Conservation (phyloP, 2,113 vertebrate species). For the Oreochromis tanganicae region DNA sequence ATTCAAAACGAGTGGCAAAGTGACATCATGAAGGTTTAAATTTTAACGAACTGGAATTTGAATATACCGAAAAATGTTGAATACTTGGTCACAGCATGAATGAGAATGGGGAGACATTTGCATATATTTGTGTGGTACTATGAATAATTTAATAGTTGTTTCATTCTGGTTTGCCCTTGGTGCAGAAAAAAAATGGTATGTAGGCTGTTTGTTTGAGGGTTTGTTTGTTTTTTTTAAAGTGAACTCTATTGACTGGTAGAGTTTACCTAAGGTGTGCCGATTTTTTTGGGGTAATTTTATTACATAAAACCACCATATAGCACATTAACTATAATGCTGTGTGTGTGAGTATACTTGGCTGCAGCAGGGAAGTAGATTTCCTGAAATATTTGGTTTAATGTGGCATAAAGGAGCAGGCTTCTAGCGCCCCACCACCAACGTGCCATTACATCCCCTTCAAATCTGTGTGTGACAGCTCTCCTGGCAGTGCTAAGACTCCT, state of each 20-base stretch:
- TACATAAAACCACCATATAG: neutral
- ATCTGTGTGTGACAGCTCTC: slow-evolving; percentile 21
- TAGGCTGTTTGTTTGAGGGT: accelerated
- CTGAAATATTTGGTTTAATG: slow-evolving; percentile 64
- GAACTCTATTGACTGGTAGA: neutral
- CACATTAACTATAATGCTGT: slow-evolving; percentile 15
- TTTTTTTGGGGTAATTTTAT: neutral
- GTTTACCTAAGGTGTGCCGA: neutral
- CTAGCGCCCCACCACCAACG: neutral
- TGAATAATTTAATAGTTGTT: neutral
- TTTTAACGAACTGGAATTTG: neutral
- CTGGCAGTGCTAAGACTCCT: slow-evolving; percentile 23
- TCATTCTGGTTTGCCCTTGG: neutral
- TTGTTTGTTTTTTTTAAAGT: neutral
- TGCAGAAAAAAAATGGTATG: neutral
- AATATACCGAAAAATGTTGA: neutral
- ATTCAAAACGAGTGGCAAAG: neutral
- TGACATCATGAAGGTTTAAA: neutral
- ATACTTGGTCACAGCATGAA: neutral
- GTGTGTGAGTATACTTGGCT: slow-evolving; percentile 22
- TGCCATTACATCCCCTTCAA: neutral
- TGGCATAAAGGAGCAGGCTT: slow-evolving; percentile 29
- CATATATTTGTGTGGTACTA: neutral
- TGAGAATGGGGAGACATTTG: neutral
- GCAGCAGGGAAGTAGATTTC: slow-evolving; percentile 31